Evolutionary conservation across 2,797 vertebrate species (phyloP), one percentile per base, ranked within the genome.

Genomic region (Mallotus villosus): DNA sequence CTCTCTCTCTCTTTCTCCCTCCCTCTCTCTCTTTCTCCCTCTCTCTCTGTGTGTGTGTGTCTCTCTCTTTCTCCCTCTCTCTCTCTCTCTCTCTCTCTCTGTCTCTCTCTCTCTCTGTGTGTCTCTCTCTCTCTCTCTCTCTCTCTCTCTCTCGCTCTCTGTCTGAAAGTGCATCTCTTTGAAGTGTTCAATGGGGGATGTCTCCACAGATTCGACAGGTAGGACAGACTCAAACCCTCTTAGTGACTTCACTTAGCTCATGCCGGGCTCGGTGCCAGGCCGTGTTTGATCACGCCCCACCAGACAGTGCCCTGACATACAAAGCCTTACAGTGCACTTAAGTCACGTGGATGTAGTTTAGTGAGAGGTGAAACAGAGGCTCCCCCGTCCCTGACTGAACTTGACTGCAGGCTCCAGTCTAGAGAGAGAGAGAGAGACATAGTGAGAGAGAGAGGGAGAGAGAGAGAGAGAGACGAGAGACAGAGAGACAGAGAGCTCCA

Each of bases 161-260:
- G 11, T 64, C 63, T 64, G 32, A 65, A 12, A 67, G 41, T 17
- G 37, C 8, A 4, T 49, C 24, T 37, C 22, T 41, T 51, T 70
- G 68, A 70, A 49, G 59, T 49, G 21, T 61, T 70, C 22, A 60
- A n/a, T 22, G 1, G 17, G 57, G 32, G 14, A 22, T 51, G 68
- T 61, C 58, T 70, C 17, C 19, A 8, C 17, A 51, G 59, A 29
- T 16, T 51, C 19, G 58, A 51, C 68, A 70, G 41, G 68, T 49
- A 70, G 37, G 68, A 49, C 68, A 70, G 58, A 62, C 27, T 21
- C 58, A 12, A 49, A 70, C 58, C 58, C 37, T 24, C 58, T 62
- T 49, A 49, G 16, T 61, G 58, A 62, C 65, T 53, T 62, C 22
- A 60, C 58, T 37, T 57, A 41, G 32, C 55, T 46, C 41, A 11